Evolutionary conservation across 1,140 invertebrate species (phyloP), one percentile per base, ranked within the genome.

Genomic region (Panagrolaimus sp.): DNA sequence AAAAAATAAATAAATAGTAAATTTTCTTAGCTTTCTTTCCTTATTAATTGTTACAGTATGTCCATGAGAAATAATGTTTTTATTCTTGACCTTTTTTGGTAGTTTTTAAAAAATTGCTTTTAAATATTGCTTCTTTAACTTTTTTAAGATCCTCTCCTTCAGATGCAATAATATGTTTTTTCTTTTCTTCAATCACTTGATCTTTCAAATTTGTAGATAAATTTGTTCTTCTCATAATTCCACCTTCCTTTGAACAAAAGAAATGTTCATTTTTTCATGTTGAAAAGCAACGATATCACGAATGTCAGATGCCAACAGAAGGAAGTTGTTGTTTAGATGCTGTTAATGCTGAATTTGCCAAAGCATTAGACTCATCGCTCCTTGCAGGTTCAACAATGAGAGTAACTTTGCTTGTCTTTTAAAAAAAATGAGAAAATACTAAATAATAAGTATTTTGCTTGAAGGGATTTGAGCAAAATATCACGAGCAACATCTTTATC

Each of bases 281-380:
- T 67, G 65, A 16, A 16, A 11, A 14, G 53, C 42, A 9, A 65
- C 57, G 27, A 68, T 68, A 42, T 42, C 66, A 14, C 31, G n/a
- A 42, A 68, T 47, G 67, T 68, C 66, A 9, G 53, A 63, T 11
- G 66, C 53, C 42, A n/a, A 68, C 66, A 27, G 66, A 68, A 23
- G 66, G 66, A 0, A 63, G 51, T n/a, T 68, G 57, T 27, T 27
- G 25, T 23, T 66, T 20, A 16, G 53, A 66, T 9, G 31, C 61
- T 23, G 23, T 23, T 25, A 68, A 27, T 4, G 66, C 66, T 14
- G 31, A 14, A n/a, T 62, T 63, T 14, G 46, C 62, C 0, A 27
- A 13, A 11, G 16, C 42, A 1, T 23, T 65, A 11, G 66, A 64
- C 2, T 61, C 66, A 9, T 65, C 57, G 20, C 31, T 44, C 9